Evolutionary conservation across 2,113 vertebrate species (phyloP).

Genomic region (Oxyruncus cristatus): DNA sequence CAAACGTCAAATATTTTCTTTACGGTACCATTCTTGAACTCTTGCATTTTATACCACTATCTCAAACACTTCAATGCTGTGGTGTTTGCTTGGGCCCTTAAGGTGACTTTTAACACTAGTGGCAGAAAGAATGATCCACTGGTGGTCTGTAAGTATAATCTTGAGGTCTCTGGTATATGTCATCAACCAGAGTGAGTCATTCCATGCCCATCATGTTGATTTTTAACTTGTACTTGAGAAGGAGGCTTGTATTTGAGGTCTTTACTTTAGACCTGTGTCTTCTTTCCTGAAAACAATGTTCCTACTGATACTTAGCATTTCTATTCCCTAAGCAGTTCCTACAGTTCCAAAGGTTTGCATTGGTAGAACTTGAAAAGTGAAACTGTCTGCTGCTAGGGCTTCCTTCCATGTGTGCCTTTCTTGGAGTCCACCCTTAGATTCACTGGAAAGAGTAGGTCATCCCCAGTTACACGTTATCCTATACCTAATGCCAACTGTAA

Average conservation of each 20-base stretch:
- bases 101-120: background rate
- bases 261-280: background rate
- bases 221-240: background rate
- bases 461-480: background rate
- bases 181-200: background rate
- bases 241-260: background rate
- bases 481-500: slow-evolving; percentile 35
- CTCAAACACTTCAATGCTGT: background rate
- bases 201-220: background rate
- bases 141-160: background rate
- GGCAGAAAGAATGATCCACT: background rate
- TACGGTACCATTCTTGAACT: background rate
- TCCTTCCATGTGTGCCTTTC: background rate
- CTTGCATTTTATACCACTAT: background rate
- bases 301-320: background rate
- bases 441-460: background rate
- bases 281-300: background rate
- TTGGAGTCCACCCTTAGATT: background rate
- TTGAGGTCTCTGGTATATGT: background rate
- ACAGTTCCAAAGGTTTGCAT: background rate
- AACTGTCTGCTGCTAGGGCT: background rate
- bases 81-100: background rate
- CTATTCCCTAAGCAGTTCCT: background rate
- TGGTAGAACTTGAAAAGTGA: background rate
- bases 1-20: background rate